phyloP scores from a whole-genome alignment of 1,140 invertebrate species.

The Eumeta japonica region DNA sequence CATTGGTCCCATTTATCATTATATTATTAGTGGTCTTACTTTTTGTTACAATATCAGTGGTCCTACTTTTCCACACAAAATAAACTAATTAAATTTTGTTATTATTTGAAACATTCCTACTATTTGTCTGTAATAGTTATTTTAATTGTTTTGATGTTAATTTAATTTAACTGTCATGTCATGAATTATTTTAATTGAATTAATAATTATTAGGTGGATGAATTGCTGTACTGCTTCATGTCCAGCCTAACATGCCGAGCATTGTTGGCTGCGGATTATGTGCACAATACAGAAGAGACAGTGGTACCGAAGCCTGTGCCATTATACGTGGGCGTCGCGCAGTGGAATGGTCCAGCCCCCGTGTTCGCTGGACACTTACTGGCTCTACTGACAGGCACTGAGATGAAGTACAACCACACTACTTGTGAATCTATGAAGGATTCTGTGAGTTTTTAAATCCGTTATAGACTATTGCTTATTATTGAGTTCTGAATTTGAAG shows the following conservation, averaged over 20 bases:
- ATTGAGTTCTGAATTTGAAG: not conserved
- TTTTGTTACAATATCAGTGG: too few species aligned
- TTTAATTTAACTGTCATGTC: not conserved
- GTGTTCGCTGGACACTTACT: constrained; percentile 52
- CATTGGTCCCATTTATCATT: too few species aligned
- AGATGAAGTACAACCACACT: constrained; percentile 14
- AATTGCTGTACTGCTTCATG: constrained; percentile 80
- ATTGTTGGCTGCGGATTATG: constrained; percentile 61
- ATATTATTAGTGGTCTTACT: too few species aligned
- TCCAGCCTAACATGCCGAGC: constrained; percentile 69
- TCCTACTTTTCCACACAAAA: too few species aligned
- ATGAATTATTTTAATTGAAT: constrained; percentile 5
- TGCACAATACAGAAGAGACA: constrained; percentile 17
- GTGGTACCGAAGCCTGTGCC: constrained; percentile 26
- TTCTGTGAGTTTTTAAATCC: constrained; percentile 24
- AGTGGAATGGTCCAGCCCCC: constrained; percentile 43
- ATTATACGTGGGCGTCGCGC: constrained; percentile 62
- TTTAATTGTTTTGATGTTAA: too few species aligned
- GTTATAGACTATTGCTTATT: too few species aligned
- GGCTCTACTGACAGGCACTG: constrained; percentile 58
- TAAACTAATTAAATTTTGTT: too few species aligned
- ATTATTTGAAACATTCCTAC: too few species aligned
- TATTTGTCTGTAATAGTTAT: too few species aligned
- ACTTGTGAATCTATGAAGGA: constrained; percentile 23
- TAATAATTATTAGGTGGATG: constrained; percentile 56